Evolutionary conservation across 1,140 invertebrate genomes (phyloP).

Genomic region (Kradibia gibbosae): DNA sequence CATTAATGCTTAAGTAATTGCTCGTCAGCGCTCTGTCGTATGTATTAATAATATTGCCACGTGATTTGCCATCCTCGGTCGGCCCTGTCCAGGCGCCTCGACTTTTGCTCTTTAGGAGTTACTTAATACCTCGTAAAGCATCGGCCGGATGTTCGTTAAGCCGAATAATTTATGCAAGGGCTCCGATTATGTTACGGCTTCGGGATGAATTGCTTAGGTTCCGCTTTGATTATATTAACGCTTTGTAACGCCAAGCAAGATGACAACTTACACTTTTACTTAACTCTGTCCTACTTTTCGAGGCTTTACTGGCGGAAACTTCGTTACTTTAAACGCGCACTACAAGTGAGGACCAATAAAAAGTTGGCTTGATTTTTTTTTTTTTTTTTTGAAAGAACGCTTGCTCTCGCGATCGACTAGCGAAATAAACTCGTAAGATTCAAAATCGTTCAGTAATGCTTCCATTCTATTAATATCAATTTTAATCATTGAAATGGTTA

Average conservation of each 20-base stretch:
- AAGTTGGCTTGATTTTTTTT: too few species aligned
- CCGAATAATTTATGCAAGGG: constrained; percentile 31
- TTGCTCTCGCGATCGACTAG: too few species aligned
- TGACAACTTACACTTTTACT: background rate
- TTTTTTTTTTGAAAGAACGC: too few species aligned
- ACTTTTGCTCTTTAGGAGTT: background rate
- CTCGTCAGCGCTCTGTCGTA: background rate
- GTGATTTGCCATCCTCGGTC: constrained; percentile 6
- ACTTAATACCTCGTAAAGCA: constrained; percentile 27
- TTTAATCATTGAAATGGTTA: too few species aligned
- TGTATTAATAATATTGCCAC: background rate
- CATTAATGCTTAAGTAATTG: background rate
- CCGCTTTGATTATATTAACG: background rate
- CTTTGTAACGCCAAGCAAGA: background rate
- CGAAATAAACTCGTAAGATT: too few species aligned
- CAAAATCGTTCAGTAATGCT: too few species aligned
- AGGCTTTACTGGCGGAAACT: too few species aligned
- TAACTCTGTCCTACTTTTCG: too few species aligned
- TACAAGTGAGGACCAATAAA: too few species aligned
- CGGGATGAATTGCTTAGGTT: background rate
- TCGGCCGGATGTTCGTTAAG: constrained; percentile 17
- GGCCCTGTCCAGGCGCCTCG: background rate
- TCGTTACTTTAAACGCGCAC: too few species aligned
- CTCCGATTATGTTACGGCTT: background rate
- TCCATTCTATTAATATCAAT: too few species aligned